phyloP scores from a whole-genome alignment of 2,113 vertebrate species.

The Fukomys damarensis region DNA sequence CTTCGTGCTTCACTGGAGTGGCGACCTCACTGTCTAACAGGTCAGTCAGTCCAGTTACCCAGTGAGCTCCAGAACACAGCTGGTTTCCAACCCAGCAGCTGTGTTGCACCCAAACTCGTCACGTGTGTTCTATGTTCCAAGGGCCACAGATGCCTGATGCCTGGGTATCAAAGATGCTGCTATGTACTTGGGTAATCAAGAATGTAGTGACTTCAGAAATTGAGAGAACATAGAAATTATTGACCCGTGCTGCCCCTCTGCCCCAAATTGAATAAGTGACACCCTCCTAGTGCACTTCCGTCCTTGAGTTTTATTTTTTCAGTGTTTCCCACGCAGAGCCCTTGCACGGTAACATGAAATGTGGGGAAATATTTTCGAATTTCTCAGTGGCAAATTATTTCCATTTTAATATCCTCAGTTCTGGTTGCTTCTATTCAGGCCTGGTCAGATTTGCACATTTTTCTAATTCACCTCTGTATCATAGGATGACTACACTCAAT shows the following conservation, averaged over 20 bases:
- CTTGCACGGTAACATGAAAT: too few relatives aligned
- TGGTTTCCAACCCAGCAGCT: background rate
- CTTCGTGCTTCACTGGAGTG: background rate
- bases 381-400: background rate
- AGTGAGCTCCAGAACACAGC: too few relatives aligned
- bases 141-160: background rate
- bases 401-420: background rate
- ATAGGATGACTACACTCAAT: background rate
- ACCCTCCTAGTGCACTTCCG: background rate
- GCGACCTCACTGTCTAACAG: too few relatives aligned
- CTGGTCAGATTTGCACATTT: background rate
- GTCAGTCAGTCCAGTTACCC: rapidly evolving
- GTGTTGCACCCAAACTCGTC: rapidly evolving
- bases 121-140: too few relatives aligned
- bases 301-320: too few relatives aligned
- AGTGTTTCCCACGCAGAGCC: rapidly evolving
- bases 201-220: background rate
- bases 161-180: background rate
- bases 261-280: too few relatives aligned
- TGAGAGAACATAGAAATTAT: background rate
- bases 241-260: background rate
- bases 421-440: background rate
- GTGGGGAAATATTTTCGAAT: background rate
- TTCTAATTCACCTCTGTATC: background rate
- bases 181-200: rapidly evolving